Conservation (phyloP, 2,797 vertebrate genomes). For the Rhynchotus rufescens region DNA sequence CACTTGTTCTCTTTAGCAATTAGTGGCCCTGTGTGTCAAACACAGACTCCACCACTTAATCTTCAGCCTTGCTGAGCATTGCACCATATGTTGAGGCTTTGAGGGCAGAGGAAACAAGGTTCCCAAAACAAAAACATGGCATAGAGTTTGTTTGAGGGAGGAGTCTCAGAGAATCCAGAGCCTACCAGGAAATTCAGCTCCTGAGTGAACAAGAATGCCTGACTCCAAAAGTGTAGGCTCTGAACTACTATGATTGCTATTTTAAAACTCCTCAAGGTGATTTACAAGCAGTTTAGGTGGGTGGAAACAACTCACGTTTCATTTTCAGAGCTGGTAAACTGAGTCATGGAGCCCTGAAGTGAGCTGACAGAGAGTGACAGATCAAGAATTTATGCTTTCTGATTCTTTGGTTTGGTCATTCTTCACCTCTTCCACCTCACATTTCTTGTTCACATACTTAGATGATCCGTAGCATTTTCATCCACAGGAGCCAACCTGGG, state of each 20-base stretch:
- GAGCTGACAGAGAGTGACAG: neutral
- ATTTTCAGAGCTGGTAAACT: neutral
- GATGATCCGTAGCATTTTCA: neutral
- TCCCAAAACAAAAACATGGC: neutral
- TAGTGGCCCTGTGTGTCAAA: neutral
- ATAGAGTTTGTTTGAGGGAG: neutral
- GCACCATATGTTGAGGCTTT: fast-evolving
- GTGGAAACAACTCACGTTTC: neutral
- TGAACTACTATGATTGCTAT: neutral
- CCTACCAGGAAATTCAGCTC: neutral
- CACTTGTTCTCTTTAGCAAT: neutral
- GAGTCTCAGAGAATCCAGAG: neutral
- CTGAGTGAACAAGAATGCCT: fast-evolving
- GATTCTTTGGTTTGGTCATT: neutral
- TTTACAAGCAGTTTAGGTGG: neutral
- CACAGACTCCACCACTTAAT: neutral
- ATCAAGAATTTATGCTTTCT: neutral
- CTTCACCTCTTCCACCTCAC: neutral
- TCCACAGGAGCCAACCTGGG: neutral
- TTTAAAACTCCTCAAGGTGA: neutral
- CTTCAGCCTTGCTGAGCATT: neutral
- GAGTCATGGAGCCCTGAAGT: fast-evolving
- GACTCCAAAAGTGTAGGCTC: neutral
- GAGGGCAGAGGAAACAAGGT: neutral
- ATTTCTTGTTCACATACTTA: neutral